Percentiles rank a stretch among this genome's conserved stretches.
Conservation (phyloP, 2,888 invertebrate species). For the Stratiomys singularior region DNA sequence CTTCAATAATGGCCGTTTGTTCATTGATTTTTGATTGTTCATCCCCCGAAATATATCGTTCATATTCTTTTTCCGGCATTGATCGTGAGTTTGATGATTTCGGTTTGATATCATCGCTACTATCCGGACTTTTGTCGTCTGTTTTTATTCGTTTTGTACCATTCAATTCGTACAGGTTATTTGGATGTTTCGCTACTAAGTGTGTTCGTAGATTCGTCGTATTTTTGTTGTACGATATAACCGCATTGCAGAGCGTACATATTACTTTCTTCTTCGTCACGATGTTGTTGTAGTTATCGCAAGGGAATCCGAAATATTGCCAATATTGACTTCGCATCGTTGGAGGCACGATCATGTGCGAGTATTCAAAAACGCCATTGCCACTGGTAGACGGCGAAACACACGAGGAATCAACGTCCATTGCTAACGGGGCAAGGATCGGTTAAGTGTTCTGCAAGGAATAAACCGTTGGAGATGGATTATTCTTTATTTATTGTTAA, state of each 20-base stretch:
- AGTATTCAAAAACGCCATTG: slow-evolving; percentile 31
- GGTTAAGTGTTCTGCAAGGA: too few relatives aligned
- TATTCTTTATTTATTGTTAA: too few relatives aligned
- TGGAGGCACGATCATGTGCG: slow-evolving; percentile 46
- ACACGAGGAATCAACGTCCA: slow-evolving; percentile 19
- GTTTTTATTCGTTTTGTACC: slow-evolving; percentile 47
- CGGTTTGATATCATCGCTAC: background rate
- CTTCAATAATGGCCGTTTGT: slow-evolving; percentile 24
- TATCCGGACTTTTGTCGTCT: background rate
- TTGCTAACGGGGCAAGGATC: background rate
- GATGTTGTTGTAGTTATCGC: slow-evolving; percentile 61
- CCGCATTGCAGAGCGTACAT: slow-evolving; percentile 61
- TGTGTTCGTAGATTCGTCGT: slow-evolving; percentile 62
- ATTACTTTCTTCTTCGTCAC: slow-evolving; percentile 64
- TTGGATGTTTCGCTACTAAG: slow-evolving; percentile 57
- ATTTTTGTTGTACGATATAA: slow-evolving; percentile 63
- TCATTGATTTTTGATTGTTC: slow-evolving; percentile 28
- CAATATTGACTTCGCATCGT: slow-evolving; percentile 64
- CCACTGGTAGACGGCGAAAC: background rate
- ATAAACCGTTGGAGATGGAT: too few relatives aligned
- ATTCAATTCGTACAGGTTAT: slow-evolving; percentile 54
- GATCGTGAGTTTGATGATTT: background rate
- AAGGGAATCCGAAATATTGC: slow-evolving; percentile 65
- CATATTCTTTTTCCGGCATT: background rate
- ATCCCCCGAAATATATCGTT: background rate